These are phyloP conservation scores for Himalopsyche japonica DNA, from an alignment of 2,888 invertebrate genomes.

Conservation along the genomic window DNA sequence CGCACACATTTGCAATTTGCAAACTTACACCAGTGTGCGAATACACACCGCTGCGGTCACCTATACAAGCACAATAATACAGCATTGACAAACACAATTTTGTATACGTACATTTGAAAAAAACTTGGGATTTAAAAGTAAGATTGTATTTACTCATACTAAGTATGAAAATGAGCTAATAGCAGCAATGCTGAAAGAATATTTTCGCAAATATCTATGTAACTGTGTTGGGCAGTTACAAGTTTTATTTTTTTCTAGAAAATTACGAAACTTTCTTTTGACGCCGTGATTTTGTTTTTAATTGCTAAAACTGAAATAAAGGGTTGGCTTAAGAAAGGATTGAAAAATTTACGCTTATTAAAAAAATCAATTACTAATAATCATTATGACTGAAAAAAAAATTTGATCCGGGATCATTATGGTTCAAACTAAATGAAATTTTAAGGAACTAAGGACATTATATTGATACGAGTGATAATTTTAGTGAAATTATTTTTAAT, in stretches of 20 bases:
- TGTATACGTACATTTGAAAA: background rate
- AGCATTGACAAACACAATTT: background rate
- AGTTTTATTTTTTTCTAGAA: background rate
- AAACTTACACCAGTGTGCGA: background rate
- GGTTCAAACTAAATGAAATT: too few relatives aligned
- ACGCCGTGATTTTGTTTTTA: background rate
- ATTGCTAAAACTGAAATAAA: background rate
- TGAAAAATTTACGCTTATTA: too few relatives aligned
- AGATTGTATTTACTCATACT: background rate
- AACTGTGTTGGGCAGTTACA: background rate
- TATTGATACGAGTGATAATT: too few relatives aligned
- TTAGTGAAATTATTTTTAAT: too few relatives aligned
- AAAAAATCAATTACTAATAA: too few relatives aligned
- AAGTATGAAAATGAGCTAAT: background rate
- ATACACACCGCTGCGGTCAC: background rate
- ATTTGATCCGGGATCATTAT: too few relatives aligned
- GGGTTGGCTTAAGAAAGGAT: too few relatives aligned
- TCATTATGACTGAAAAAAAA: too few relatives aligned
- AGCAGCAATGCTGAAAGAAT: background rate
- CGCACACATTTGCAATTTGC: background rate
- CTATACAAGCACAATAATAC: background rate
- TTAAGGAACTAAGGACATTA: too few relatives aligned
- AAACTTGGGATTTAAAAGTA: background rate
- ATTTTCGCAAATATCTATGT: background rate
- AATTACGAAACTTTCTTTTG: background rate